Conservation (phyloP, 2,113 vertebrate genomes). For the Crotalus horridus region DNA sequence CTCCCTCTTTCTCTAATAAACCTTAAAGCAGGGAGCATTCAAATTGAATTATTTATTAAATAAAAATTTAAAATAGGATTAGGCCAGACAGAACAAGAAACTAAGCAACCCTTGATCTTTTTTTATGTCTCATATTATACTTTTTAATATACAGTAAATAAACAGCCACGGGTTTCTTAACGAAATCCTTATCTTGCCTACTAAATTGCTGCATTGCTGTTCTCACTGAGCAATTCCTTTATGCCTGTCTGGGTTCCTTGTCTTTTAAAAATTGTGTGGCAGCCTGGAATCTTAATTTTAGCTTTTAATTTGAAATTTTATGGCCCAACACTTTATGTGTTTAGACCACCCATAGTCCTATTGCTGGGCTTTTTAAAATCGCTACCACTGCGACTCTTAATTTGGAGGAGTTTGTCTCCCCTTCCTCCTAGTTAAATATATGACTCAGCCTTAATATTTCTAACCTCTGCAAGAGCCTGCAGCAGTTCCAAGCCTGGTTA, state of each 20-base stretch:
- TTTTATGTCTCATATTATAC: not conserved
- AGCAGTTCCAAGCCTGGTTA: not conserved
- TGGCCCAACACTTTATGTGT: not conserved
- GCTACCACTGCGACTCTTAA: not conserved
- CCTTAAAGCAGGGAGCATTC: not conserved
- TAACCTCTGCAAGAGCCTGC: not conserved
- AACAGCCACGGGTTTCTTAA: slow-evolving; percentile 36
- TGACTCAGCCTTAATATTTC: not conserved
- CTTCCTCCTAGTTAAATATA: not conserved
- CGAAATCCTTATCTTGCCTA: slow-evolving; percentile 40
- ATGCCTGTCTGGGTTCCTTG: not conserved
- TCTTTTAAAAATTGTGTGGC: slow-evolving; percentile 26
- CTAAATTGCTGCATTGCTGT: slow-evolving; percentile 28
- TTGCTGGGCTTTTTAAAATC: not conserved
- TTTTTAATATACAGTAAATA: not conserved
- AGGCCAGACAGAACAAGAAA: not conserved
- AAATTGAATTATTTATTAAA: not conserved
- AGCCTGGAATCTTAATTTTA: not conserved
- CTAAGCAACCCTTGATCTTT: not conserved
- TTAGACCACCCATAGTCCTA: slow-evolving; percentile 44
- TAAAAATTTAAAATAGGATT: not conserved
- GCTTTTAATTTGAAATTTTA: not conserved
- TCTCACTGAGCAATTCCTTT: not conserved
- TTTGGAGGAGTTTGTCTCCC: not conserved
- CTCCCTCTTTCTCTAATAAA: not conserved